Conservation (phyloP, 2,113 vertebrate genomes). For the Mus musculus region DNA sequence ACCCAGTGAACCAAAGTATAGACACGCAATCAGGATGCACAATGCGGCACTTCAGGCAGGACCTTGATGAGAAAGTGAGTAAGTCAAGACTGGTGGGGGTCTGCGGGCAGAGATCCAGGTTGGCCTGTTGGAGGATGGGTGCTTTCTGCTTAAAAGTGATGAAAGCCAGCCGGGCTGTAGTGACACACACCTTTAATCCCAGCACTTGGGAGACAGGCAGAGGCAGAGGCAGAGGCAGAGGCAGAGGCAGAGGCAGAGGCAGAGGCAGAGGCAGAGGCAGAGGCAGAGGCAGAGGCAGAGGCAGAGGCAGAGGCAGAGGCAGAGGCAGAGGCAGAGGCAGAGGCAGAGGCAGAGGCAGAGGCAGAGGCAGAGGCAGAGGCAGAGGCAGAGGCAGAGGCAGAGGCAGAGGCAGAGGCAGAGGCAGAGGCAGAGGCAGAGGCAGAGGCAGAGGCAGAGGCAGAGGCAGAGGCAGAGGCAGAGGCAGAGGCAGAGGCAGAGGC, state of each 20-base stretch:
- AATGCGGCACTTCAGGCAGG: neutral
- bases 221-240: too few species aligned
- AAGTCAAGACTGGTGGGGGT: rapidly evolving
- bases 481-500: neutral
- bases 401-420: neutral
- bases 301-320: neutral
- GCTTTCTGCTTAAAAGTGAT: neutral
- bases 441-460: neutral
- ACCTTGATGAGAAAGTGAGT: neutral
- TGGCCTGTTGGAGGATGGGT: neutral
- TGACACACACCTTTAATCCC: neutral
- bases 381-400: neutral
- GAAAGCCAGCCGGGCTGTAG: neutral
- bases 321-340: too few species aligned
- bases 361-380: too few species aligned
- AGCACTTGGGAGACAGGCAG: neutral
- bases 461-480: too few species aligned
- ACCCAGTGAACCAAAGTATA: neutral
- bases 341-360: neutral
- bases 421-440: too few species aligned
- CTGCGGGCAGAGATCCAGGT: neutral
- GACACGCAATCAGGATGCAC: neutral
- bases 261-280: neutral
- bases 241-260: neutral
- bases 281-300: too few species aligned